A percentile compares a stretch with the other conserved stretches of the same genome.
Conservation (phyloP, 2,888 invertebrate genomes). For the Drymonia ruficornis region DNA sequence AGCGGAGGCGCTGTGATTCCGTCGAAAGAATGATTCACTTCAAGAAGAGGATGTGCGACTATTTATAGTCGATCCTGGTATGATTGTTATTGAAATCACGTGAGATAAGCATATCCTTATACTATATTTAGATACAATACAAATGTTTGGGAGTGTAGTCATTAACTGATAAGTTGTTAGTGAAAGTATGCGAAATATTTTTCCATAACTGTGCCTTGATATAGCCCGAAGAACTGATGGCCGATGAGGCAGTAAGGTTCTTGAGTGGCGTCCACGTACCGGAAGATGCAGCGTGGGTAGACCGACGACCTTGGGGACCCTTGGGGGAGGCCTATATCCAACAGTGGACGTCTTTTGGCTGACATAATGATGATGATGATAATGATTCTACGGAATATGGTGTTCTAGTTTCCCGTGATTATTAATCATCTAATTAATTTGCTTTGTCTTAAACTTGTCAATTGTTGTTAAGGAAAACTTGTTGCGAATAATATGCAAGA, state of each 20-base stretch:
- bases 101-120: background rate
- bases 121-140: background rate
- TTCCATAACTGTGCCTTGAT: background rate
- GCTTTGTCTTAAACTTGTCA: too few relatives aligned
- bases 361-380: too few relatives aligned
- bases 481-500: too few relatives aligned
- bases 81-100: background rate
- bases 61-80: conserved; percentile 1
- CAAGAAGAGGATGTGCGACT: background rate
- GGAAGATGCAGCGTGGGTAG: too few relatives aligned
- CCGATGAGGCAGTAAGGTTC: background rate
- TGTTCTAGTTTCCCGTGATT: too few relatives aligned
- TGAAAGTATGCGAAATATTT: background rate
- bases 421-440: too few relatives aligned
- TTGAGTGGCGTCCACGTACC: too few relatives aligned
- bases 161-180: background rate
- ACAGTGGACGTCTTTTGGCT: too few relatives aligned
- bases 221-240: background rate
- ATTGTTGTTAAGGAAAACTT: background rate
- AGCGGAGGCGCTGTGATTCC: background rate
- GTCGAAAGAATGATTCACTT: background rate
- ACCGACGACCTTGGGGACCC: too few relatives aligned
- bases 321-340: too few relatives aligned
- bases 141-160: background rate
- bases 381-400: too few relatives aligned